phyloP scores from a whole-genome alignment of 2,113 vertebrate genomes.

The Polypterus bichir region DNA sequence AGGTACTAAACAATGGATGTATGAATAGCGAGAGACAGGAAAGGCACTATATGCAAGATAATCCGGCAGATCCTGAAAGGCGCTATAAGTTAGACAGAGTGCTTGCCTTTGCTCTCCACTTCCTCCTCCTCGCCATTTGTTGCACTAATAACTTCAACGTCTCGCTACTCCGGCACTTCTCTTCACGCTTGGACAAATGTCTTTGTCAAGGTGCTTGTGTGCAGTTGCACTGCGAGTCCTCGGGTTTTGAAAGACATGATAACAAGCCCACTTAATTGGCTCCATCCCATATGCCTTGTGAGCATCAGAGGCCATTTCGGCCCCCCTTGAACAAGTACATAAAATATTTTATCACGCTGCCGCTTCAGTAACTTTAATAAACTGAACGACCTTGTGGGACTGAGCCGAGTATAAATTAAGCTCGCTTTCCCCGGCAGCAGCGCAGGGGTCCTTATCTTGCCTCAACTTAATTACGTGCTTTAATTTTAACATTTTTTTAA shows the following conservation, averaged over 20 bases:
- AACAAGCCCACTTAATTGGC: conserved; percentile 73
- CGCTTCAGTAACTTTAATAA: conserved; percentile 84
- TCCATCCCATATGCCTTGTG: conserved; percentile 54
- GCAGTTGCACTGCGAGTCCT: conserved; percentile 43
- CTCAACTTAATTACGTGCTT: conserved; percentile 90
- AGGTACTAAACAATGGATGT: no score
- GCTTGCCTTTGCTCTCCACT: not conserved
- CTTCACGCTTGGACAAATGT: conserved; percentile 65
- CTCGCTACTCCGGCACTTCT: conserved; percentile 24
- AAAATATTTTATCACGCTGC: conserved; percentile 78
- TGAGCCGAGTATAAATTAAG: conserved; percentile 75
- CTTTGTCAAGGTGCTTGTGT: conserved; percentile 58
- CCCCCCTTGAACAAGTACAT: conserved; percentile 63
- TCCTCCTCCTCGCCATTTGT: not conserved
- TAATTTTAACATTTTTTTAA: conserved; percentile 82
- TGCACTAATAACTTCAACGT: not conserved
- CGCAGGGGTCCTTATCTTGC: conserved; percentile 78
- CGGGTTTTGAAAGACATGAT: conserved; percentile 53
- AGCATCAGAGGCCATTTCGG: conserved; percentile 53
- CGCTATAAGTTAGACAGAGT: no score
- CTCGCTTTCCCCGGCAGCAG: conserved; percentile 60
- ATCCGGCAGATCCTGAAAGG: no score
- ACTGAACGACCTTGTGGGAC: conserved; percentile 73
- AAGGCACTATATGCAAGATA: no score
- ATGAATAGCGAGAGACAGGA: no score